phyloP scores from a whole-genome alignment of 2,888 invertebrate genomes.

The Drosophila borealis region DNA sequence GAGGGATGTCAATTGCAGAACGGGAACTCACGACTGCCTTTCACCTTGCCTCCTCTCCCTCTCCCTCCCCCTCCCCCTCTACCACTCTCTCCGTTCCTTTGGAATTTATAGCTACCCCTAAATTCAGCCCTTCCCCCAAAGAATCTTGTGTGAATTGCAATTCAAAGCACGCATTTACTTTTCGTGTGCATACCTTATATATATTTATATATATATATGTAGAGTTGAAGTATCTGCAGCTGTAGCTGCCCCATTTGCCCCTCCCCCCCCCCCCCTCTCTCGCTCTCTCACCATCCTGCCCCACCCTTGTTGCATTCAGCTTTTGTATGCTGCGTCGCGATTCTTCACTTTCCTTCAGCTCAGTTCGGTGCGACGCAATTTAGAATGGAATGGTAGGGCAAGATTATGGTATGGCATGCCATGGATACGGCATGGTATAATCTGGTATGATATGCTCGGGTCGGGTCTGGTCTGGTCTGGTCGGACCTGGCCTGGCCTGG shows the following conservation, averaged over 20 bases:
- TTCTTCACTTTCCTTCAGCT: constrained; percentile 36
- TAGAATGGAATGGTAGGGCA: constrained; percentile 4
- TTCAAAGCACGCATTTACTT: constrained; percentile 31
- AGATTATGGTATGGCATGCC: constrained; percentile 32
- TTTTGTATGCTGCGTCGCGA: constrained; percentile 55
- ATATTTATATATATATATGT: constrained; percentile 8
- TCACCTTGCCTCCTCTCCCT: neutral
- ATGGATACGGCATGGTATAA: constrained; percentile 30
- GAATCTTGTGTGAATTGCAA: constrained; percentile 21
- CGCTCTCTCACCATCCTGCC: neutral
- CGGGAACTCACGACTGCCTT: constrained; percentile 2
- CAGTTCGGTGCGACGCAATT: constrained; percentile 2
- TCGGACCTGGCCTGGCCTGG: constrained; percentile 20
- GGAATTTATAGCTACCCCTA: constrained; percentile 37
- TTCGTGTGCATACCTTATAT: constrained; percentile 6
- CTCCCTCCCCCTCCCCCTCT: neutral
- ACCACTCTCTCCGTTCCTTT: neutral
- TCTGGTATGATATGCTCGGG: constrained; percentile 21
- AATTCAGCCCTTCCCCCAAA: neutral
- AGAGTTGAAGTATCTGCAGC: constrained; percentile 50
- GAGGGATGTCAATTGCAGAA: constrained; percentile 36
- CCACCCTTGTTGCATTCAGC: constrained; percentile 59
- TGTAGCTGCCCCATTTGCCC: constrained; percentile 43
- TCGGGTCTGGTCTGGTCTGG: constrained; percentile 26
- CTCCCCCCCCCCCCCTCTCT: neutral